Evolutionary conservation across 53 echinoderm and acorn worm species (phyloP), one percentile per base, ranked within the genome.

Genomic region (Stichopus horrens): DNA sequence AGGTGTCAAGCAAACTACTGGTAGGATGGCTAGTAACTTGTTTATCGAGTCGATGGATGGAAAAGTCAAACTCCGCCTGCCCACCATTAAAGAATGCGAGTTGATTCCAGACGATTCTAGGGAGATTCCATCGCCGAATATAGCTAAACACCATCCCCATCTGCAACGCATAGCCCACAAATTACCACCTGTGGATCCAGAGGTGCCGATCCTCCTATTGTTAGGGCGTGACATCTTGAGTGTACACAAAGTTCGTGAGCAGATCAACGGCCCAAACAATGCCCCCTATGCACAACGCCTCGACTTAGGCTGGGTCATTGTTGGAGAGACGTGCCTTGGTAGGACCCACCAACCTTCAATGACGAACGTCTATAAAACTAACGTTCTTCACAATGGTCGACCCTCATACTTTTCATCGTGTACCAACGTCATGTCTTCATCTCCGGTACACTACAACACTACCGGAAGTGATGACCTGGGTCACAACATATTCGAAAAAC

Each of bases 111-210:
- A 92, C 86, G 76, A 89, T 57, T 54, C 57, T 1, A 57, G 67
- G 7, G 86, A 89, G 89, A 92, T 92, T 59, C 92, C 79, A 14
- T 83, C 86, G 9, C 92, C 86, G 7, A 78, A 76, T 8, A 86
- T 86, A 9, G 89, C 68, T n/a, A 84, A 13, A 23, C 91, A 89
- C 21, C 52, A 21, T 78, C 86, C 92, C 5, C 92, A 92, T 9
- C 86, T 89, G 21, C 53, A 78, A 52, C 21, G 21, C 65, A 89
- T 89, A 8, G 92, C 89, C 79, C 53, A 89, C 21, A 76, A 85
- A 23, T 74, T 89, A 54, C 51, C 86, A 57, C 76, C 85, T 16
- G 53, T 89, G 18, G 79, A 92, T 76, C 86, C 78, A 4, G 21
- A 76, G 18, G 92, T 76, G 4, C 86, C 84, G 20, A 92, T 92